Percentiles rank a stretch among this genome's conserved stretches.
Conservation (phyloP, 1,140 invertebrate genomes). For the Trypoxylus dichotomus region DNA sequence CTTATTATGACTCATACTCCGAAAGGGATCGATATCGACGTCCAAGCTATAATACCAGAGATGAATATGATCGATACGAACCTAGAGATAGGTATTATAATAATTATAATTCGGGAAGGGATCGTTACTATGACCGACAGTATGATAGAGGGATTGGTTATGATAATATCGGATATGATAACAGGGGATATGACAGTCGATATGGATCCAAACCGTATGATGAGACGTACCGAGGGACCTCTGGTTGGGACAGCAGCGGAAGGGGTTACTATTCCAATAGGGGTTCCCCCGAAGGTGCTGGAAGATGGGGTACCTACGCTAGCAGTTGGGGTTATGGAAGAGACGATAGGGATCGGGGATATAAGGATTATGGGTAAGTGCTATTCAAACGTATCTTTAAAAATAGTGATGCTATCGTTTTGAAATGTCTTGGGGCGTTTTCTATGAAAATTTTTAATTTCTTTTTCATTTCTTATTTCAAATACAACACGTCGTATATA, state of each 20-base stretch:
- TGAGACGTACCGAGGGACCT: conserved; percentile 56
- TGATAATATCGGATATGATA: conserved; percentile 23
- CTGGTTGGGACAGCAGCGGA: conserved; percentile 57
- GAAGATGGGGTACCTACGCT: conserved; percentile 51
- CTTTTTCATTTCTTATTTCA: too few species aligned
- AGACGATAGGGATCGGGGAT: conserved; percentile 29
- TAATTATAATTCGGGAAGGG: background rate
- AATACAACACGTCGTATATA: too few species aligned
- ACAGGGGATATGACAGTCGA: conserved; percentile 22
- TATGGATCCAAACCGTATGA: conserved; percentile 53
- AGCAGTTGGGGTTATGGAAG: conserved; percentile 48
- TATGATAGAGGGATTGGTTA: conserved; percentile 23
- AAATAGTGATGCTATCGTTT: too few species aligned
- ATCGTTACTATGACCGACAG: conserved; percentile 4
- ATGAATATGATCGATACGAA: conserved; percentile 29
- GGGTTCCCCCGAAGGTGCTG: conserved; percentile 53
- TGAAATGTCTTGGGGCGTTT: too few species aligned
- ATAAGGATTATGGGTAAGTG: conserved; percentile 33
- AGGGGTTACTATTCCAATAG: conserved; percentile 60
- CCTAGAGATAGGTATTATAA: conserved; percentile 18
- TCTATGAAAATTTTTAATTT: too few species aligned
- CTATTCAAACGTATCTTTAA: too few species aligned
- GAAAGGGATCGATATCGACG: conserved; percentile 10
- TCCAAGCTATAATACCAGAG: background rate
- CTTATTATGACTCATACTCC: background rate